Evolutionary conservation across 2,797 vertebrate genomes (phyloP), one percentile per base, ranked within the genome.

Genomic region (Periparus ater): DNA sequence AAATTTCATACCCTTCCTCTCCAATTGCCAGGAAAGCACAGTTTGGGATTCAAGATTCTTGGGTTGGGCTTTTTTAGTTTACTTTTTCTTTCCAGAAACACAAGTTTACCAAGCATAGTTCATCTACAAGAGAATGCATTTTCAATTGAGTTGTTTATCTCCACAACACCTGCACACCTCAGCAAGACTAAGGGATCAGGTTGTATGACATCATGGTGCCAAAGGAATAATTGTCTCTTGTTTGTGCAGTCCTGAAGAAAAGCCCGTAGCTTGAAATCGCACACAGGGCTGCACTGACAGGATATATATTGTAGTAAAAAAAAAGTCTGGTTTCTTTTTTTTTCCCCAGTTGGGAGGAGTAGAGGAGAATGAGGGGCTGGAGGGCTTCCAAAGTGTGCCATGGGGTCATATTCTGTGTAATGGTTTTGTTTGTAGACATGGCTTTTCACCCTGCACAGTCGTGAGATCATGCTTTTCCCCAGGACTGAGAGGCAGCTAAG

Each of bases 61-160:
- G 20, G 29, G 44, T 36, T 66, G 27, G 20, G 27, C 7, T 73
- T 61, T 44, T 38, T 27, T 19, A 26, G 17, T 25, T 18, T 19
- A 9, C 8, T 68, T 57, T 77, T 55, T 36, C 3, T 57, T 79
- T 86, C 70, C 45, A 78, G 82, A 95, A 84, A 84, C 38, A 47
- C 14, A 88, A 44, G 20, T 78, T 90, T 86, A 83, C 13, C 47
- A 57, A 58, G 20, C 36, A 75, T 90, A 67, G 74, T 95, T 87
- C 4, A 55, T 36, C 40, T 60, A 38, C 15, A 71, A 60, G 19
- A 88, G 45, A 93, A 78, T 65, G 11, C 13, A 50, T 74, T 94
- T 93, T 77, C 88, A 94, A 95, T 77, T 91, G 51, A 66, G 70
- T 72, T 82, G 66, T 93, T 94, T 94, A 90, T 91, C 55, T 48